Conservation (phyloP, 2,888 invertebrate species). For the Phyllotreta cruciferae region DNA sequence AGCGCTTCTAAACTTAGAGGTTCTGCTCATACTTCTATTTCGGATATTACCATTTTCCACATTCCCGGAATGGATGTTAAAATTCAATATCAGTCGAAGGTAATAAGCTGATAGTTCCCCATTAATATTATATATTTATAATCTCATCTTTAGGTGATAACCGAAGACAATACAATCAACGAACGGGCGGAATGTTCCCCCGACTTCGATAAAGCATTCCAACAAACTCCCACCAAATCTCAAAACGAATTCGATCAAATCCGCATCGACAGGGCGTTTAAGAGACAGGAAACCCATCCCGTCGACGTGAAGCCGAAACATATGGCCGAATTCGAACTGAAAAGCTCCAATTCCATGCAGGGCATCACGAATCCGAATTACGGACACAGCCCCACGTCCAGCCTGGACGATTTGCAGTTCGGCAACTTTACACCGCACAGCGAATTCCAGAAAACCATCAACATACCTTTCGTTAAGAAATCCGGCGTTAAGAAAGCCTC, state of each 20-base stretch:
- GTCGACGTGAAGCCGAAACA: constrained; percentile 43
- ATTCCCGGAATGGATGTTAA: constrained; percentile 88
- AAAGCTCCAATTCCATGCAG: constrained; percentile 52
- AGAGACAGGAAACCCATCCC: constrained; percentile 51
- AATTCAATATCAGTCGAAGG: constrained; percentile 59
- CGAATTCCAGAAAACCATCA: constrained; percentile 31
- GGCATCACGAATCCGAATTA: constrained; percentile 60
- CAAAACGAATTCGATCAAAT: constrained; percentile 52
- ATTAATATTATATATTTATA: too few relatives aligned
- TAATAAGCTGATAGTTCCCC: constrained; percentile 39
- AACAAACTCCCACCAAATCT: constrained; percentile 33
- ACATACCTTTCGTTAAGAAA: constrained; percentile 37
- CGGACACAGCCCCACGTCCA: constrained; percentile 53
- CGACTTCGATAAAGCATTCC: constrained; percentile 52
- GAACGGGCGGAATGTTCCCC: constrained; percentile 38
- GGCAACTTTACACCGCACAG: constrained; percentile 46
- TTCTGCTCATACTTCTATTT: constrained; percentile 59
- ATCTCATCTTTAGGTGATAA: constrained; percentile 41
- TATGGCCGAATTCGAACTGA: constrained; percentile 43
- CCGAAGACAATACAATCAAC: constrained; percentile 37
- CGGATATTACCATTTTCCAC: constrained; percentile 86
- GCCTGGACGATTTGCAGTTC: constrained; percentile 50
- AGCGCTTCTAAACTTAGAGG: constrained; percentile 55
- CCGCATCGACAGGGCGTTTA: constrained; percentile 58
- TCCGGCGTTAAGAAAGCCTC: constrained; percentile 83